Evolutionary conservation across 2,888 invertebrate species (phyloP).

Genomic region (Dolomedes plantarius): DNA sequence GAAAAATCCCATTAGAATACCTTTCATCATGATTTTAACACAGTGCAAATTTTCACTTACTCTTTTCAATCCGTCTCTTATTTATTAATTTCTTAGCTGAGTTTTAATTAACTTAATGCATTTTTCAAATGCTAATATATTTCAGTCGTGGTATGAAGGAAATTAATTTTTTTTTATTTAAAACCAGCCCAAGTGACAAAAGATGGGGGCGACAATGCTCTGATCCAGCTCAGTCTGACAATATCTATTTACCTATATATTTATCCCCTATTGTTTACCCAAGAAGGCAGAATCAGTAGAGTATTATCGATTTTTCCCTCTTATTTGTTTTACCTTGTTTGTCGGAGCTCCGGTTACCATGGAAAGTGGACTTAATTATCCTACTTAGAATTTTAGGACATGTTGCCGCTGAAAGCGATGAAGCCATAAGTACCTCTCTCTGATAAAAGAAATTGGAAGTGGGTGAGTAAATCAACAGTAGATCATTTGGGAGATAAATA

Average conservation of each 20-base stretch:
- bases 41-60: too few species aligned
- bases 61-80: too few species aligned
- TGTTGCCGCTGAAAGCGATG: background rate
- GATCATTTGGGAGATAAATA: background rate
- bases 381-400: conserved; percentile 12
- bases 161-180: too few species aligned
- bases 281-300: background rate
- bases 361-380: conserved; percentile 10
- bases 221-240: too few species aligned
- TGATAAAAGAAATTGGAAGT: background rate
- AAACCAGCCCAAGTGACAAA: too few species aligned
- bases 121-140: too few species aligned
- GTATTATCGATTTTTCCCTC: background rate
- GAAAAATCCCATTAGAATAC: too few species aligned
- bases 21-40: too few species aligned
- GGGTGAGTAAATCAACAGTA: background rate
- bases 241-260: background rate
- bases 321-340: conserved; percentile 12
- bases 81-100: too few species aligned
- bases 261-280: background rate
- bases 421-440: background rate
- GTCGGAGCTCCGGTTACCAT: conserved; percentile 6
- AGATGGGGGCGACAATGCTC: too few species aligned
- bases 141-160: too few species aligned
- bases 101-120: too few species aligned